Evolutionary conservation across 2,113 vertebrate genomes (phyloP).

Genomic region (Typhlomys cinereus): DNA sequence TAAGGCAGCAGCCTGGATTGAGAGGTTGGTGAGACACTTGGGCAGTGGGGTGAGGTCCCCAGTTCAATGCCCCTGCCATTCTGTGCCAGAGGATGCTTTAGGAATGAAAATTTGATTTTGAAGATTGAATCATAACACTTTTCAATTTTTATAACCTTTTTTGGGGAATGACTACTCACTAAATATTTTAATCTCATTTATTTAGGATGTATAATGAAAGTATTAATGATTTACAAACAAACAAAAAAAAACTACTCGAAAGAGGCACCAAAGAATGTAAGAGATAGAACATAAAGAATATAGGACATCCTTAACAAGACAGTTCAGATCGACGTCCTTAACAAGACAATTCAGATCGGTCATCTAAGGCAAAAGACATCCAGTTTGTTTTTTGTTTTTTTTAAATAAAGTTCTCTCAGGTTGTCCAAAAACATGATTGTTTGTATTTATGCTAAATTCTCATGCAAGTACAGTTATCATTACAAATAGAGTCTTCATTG

Average conservation of each 20-base stretch:
- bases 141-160: slow-evolving; percentile 30
- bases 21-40: neutral
- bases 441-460: slow-evolving; percentile 66
- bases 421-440: slow-evolving; percentile 5
- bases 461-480: slow-evolving; percentile 7
- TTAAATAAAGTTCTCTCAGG: slow-evolving; percentile 62
- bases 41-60: neutral
- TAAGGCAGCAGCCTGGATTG: neutral
- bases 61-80: neutral
- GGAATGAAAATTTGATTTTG: neutral
- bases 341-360: slow-evolving; percentile 33
- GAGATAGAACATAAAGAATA: slow-evolving; percentile 45
- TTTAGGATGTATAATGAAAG: slow-evolving; percentile 68
- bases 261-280: slow-evolving; percentile 39
- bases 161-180: slow-evolving; percentile 32
- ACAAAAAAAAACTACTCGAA: slow-evolving; percentile 59
- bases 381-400: slow-evolving; percentile 6
- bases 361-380: slow-evolving; percentile 14
- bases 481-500: neutral
- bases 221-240: slow-evolving; percentile 62
- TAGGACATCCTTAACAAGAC: slow-evolving; percentile 44
- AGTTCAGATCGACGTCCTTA: slow-evolving; percentile 21
- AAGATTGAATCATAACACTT: slow-evolving; percentile 32
- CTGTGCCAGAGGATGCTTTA: neutral
- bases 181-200: slow-evolving; percentile 65